A percentile compares a stretch with the other conserved stretches of the same genome.
Evolutionary conservation across 1,140 invertebrate genomes (phyloP).

Genomic region (Zaprionus capensis): DNA sequence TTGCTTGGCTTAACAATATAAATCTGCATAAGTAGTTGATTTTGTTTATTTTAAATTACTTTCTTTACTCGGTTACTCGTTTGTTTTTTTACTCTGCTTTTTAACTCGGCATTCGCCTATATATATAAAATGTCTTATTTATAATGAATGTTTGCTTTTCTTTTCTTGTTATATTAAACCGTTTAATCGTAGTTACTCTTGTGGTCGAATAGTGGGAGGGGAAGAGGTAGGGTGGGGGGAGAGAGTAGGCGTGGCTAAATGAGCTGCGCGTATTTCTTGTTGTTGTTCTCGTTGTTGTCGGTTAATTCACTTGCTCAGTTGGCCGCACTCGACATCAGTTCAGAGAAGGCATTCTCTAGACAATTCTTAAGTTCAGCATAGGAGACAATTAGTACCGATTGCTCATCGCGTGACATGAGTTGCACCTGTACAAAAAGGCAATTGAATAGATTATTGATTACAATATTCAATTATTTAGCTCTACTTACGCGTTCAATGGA

Average conservation of each 20-base stretch:
- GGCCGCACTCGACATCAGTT: slow-evolving; percentile 88
- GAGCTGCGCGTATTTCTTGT: slow-evolving; percentile 66
- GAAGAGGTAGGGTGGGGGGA: slow-evolving; percentile 32
- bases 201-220: slow-evolving; percentile 58
- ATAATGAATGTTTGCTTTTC: slow-evolving; percentile 71
- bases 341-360: slow-evolving; percentile 95
- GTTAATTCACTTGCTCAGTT: slow-evolving; percentile 58
- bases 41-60: slow-evolving; percentile 34
- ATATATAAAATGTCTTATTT: slow-evolving; percentile 72
- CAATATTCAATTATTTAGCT: background rate
- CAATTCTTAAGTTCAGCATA: slow-evolving; percentile 97
- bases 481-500: slow-evolving; percentile 91
- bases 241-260: slow-evolving; percentile 26
- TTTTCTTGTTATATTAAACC: slow-evolving; percentile 49
- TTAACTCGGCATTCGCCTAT: slow-evolving; percentile 46
- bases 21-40: slow-evolving; percentile 58
- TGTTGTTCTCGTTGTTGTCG: slow-evolving; percentile 18
- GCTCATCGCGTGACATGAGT: slow-evolving; percentile 97
- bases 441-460: background rate
- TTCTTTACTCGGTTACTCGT: slow-evolving; percentile 16
- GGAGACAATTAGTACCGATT: slow-evolving; percentile 97
- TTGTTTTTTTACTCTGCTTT: slow-evolving; percentile 37
- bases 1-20: slow-evolving; percentile 70
- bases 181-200: slow-evolving; percentile 71
- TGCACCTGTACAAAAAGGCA: slow-evolving; percentile 88